Evolutionary conservation across 2,888 invertebrate species (phyloP).

Genomic region (Leptinotarsa rubiginosa): DNA sequence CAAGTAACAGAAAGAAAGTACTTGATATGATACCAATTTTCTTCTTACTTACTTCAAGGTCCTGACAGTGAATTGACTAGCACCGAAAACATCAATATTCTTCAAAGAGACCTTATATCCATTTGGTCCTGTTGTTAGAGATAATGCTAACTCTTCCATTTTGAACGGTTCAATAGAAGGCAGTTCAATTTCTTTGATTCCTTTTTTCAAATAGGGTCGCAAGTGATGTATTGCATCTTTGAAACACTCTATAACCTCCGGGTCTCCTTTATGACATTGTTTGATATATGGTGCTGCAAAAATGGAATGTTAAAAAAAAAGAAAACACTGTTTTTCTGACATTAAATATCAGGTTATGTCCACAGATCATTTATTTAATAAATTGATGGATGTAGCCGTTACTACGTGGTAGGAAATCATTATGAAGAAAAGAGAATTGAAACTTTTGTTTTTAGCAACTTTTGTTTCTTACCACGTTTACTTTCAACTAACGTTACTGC

Average conservation of each 20-base stretch:
- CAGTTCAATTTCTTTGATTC: constrained; percentile 75
- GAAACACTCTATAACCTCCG: constrained; percentile 72
- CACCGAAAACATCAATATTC: constrained; percentile 73
- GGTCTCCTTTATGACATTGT: constrained; percentile 75
- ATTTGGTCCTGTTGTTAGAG: constrained; percentile 69
- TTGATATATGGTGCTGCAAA: constrained; percentile 73
- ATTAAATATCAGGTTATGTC: too few relatives aligned
- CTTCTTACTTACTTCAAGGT: constrained; percentile 69
- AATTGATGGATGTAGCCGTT: too few relatives aligned
- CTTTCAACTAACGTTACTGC: too few relatives aligned
- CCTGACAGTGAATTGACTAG: constrained; percentile 73
- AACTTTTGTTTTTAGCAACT: too few relatives aligned
- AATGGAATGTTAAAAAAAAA: neutral
- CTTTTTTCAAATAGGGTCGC: constrained; percentile 71
- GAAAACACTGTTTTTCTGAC: neutral
- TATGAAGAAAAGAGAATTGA: too few relatives aligned
- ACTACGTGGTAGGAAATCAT: too few relatives aligned
- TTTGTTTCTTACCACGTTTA: too few relatives aligned
- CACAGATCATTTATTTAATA: too few relatives aligned
- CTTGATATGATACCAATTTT: neutral
- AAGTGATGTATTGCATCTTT: constrained; percentile 71
- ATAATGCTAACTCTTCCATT: constrained; percentile 73
- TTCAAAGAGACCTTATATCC: constrained; percentile 72
- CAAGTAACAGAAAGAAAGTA: neutral
- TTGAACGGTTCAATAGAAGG: constrained; percentile 77